Evolutionary conservation across 2,113 vertebrate genomes (phyloP).

Genomic region (Coreoperca whiteheadi): DNA sequence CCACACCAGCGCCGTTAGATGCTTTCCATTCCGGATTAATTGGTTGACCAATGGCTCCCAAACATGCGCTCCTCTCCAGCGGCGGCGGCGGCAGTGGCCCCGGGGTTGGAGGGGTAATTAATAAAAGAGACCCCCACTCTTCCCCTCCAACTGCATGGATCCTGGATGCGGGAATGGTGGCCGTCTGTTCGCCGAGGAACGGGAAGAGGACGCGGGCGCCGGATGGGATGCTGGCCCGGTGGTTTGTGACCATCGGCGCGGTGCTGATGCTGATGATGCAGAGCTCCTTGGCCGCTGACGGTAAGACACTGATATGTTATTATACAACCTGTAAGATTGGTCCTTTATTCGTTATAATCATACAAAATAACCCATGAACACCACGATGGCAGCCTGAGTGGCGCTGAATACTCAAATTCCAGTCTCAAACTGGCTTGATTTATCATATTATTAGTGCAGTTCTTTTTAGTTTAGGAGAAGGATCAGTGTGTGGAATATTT

Average conservation of each 20-base stretch:
- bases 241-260: conserved; percentile 70
- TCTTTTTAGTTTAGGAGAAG: background rate
- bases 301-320: conserved; percentile 68
- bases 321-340: conserved; percentile 59
- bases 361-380: background rate
- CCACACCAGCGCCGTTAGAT: conserved; percentile 73
- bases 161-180: conserved; percentile 38
- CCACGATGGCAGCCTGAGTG: background rate
- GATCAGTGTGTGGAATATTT: background rate
- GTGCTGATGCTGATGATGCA: conserved; percentile 82
- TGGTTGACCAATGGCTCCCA: conserved; percentile 83
- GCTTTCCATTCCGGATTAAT: conserved; percentile 72
- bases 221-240: conserved; percentile 70
- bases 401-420: background rate
- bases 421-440: background rate
- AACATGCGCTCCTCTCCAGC: conserved; percentile 74
- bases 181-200: conserved; percentile 47
- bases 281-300: conserved; percentile 75
- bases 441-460: background rate
- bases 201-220: conserved; percentile 57
- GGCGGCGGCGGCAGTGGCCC: conserved; percentile 48
- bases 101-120: conserved; percentile 30
- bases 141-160: conserved; percentile 59
- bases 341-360: background rate
- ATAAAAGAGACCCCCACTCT: conserved; percentile 32